Evolutionary conservation across 1,140 invertebrate genomes (phyloP), one percentile per base, ranked within the genome.

Genomic region (Oryzaephilus surinamensis): DNA sequence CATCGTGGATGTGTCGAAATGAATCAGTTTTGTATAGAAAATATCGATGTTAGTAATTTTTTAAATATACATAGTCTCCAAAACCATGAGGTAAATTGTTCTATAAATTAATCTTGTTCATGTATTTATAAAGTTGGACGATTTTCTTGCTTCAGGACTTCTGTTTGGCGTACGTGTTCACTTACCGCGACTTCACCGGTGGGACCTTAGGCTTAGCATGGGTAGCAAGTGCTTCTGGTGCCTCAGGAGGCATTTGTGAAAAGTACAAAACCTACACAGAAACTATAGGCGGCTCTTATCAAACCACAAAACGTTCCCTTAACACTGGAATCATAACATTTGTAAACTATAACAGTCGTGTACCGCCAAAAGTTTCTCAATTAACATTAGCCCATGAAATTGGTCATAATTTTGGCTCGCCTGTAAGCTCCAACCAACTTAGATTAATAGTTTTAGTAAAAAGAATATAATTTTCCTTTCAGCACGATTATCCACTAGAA

Each of bases 261-360:
- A 93, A 90, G 61, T 94, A 92, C 66, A 96, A 97, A 66, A 87
- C 86, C 2, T 97, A 96, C 65, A 95, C 91, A 4, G 93, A 95
- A 66, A 96, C 91, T 0, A 79, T 92, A 15, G 84, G 82, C 13
- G 91, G 93, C 7, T 80, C 89, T 69, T 91, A 94, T 65, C 83
- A 94, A 60, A 88, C 88, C 44, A 91, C 89, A 5, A 92, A 90
- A 62, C 72, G 90, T 33, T 96, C 91, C 21, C 70, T 99, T 0
- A 99, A 99, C 67, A 99, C 96, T 0, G 97, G 97, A 24, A 98
- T 99, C 46, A 96, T 99, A 24, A 99, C 97, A 2, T 93, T 99
- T 62, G 88, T 99, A 8, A 99, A 99, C 69, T 99, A 99, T 68
- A 96, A 97, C 55, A 93, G 86, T 58, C 69, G 91, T 30, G 95